A percentile compares a stretch with the other conserved stretches of the same genome.
These are phyloP conservation scores for Caenorhabditis virilis DNA, from an alignment of 2,888 invertebrate genomes.

Conservation along the genomic window DNA sequence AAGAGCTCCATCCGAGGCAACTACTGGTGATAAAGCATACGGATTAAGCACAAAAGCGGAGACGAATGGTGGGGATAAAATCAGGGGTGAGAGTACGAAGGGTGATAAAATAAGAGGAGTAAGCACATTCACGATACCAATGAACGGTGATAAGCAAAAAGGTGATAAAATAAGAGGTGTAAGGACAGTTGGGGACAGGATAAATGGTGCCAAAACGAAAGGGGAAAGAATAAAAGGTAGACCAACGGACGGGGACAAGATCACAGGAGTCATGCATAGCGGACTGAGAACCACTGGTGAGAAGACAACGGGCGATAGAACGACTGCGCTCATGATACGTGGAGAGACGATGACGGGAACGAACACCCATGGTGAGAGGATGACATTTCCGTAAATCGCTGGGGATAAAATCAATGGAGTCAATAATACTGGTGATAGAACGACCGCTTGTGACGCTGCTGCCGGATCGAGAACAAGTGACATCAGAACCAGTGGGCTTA, in stretches of 20 bases:
- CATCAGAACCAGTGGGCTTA: slow-evolving; percentile 6
- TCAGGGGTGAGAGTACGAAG: slow-evolving; percentile 44
- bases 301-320: slow-evolving; percentile 41
- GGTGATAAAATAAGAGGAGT: slow-evolving; percentile 41
- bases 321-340: slow-evolving; percentile 42
- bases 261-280: slow-evolving; percentile 39
- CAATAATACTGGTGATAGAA: slow-evolving; percentile 45
- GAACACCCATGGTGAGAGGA: slow-evolving; percentile 44
- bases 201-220: slow-evolving; percentile 39
- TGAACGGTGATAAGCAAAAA: slow-evolving; percentile 42
- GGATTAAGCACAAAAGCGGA: slow-evolving; percentile 43
- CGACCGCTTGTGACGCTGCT: slow-evolving; percentile 44
- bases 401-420: slow-evolving; percentile 41
- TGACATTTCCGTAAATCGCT: slow-evolving; percentile 41
- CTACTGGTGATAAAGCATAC: slow-evolving; percentile 43
- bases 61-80: slow-evolving; percentile 41
- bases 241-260: slow-evolving; percentile 33
- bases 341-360: slow-evolving; percentile 47
- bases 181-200: slow-evolving; percentile 32
- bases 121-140: slow-evolving; percentile 35
- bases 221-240: slow-evolving; percentile 51
- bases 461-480: neutral
- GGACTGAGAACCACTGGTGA: slow-evolving; percentile 44
- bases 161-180: slow-evolving; percentile 43
- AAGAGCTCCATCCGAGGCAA: slow-evolving; percentile 40